Percentiles rank a stretch among this genome's conserved stretches.
Evolutionary conservation across 2,113 vertebrate genomes (phyloP).

Genomic region (Peucedramus taeniatus): DNA sequence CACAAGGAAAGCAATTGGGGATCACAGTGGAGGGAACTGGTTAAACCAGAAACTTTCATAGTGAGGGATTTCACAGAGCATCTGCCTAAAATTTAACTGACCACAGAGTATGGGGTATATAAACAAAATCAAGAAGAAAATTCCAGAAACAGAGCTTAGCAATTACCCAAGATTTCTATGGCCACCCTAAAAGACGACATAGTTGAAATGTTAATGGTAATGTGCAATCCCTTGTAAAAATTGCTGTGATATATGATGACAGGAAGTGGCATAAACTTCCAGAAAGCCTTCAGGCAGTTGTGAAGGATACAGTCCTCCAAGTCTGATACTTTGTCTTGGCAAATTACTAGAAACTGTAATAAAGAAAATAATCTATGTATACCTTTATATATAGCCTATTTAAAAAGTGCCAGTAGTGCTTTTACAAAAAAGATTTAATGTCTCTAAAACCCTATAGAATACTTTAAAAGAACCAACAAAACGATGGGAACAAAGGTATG

Average conservation of each 20-base stretch:
- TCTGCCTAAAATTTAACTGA: not conserved
- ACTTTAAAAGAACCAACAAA: not conserved
- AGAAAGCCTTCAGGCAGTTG: not conserved
- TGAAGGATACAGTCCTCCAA: not conserved
- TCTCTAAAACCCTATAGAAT: not conserved
- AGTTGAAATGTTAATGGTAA: not conserved
- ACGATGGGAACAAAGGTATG: not conserved
- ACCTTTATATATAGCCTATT: not conserved
- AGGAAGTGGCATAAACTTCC: not conserved
- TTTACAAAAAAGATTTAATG: not conserved
- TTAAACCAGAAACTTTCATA: not conserved
- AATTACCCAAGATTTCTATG: not conserved
- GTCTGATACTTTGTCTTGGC: not conserved
- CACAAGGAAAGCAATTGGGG: not conserved
- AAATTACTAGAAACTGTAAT: not conserved
- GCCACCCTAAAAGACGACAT: not conserved
- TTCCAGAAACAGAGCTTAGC: not conserved
- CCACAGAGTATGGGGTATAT: not conserved
- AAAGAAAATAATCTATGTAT: not conserved
- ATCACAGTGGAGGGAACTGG: not conserved
- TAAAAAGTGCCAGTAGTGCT: not conserved
- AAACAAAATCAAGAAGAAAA: constrained; percentile 6
- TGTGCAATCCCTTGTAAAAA: not conserved
- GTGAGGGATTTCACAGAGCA: not conserved
- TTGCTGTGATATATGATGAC: not conserved